Base-by-base conservation (phyloP, 1,140 invertebrate genomes). In the Hycleus cichorii region DNA sequence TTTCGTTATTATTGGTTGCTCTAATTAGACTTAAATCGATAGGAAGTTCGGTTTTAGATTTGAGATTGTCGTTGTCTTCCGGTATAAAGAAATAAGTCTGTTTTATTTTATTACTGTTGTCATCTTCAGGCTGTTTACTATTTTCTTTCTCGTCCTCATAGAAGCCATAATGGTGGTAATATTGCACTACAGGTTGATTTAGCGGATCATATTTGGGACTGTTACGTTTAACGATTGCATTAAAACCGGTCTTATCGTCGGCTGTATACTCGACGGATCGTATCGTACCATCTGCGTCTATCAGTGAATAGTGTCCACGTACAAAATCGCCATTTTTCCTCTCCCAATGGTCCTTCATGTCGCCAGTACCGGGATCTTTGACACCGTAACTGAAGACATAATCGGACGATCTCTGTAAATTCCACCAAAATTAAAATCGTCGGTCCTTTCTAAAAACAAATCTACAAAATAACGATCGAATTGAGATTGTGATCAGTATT, bases 331-430 rank as follows among this genome's bases (percentile, higher is more conserved):
- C 71, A 48, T 70, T 61, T 58, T 71, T 72, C 51, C 70, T 72
- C 52, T 72, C 71, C 71, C 72, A 74, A 64, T 74, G 72, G 27
- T 69, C 63, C 49, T 87, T 86, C 45, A 83, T 79, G 65, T 87
- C 84, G 59, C 87, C 84, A 25, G 83, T 89, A 71, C 84, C 80
- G 39, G 80, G 78, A 69, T 89, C 87, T 63, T 84, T 79, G 8
- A 89, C 84, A 9, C 82, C 83, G 67, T 89, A 89, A 64, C 83
- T 86, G 68, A 86, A 88, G 60, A 81, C 80, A 72, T 89, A 89
- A 49, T 69, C 69, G 39, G 62, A 7, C 40, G 40, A 10, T 11
- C 10, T 10, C 40, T 42, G 40, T 3, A 42, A 42, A 42, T 32
- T 18, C 18, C 18, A 2, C 18, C 18, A 32, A 32, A 32, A 32